phyloP scores from a whole-genome alignment of 1,140 invertebrate genomes.

The Caerostris darwini region DNA sequence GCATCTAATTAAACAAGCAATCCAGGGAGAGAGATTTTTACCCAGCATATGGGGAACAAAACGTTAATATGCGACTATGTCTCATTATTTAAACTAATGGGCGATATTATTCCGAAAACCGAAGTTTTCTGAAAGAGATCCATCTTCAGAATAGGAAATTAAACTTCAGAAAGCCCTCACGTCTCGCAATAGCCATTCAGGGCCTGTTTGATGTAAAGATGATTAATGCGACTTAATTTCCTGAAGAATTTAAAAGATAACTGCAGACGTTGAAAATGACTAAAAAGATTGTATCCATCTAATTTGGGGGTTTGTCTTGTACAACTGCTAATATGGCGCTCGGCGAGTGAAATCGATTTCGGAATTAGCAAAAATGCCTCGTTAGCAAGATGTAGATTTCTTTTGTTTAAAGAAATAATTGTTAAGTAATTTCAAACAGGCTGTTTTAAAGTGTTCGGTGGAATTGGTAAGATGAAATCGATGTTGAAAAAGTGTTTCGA shows the following conservation, averaged over 20 bases:
- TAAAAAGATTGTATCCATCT: conserved; percentile 33
- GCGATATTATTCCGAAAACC: background rate
- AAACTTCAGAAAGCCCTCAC: conserved; percentile 49
- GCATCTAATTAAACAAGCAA: background rate
- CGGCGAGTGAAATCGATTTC: conserved; percentile 38
- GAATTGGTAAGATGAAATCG: no score
- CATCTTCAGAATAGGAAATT: conserved; percentile 49
- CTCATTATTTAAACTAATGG: conserved; percentile 53
- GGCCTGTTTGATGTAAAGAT: conserved; percentile 36
- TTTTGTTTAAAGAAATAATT: background rate
- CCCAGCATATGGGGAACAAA: background rate
- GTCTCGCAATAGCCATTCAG: background rate
- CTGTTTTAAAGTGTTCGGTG: no score
- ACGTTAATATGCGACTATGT: conserved; percentile 10
- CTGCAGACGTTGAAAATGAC: background rate
- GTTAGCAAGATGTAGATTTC: background rate
- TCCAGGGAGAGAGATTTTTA: background rate
- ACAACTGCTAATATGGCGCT: background rate
- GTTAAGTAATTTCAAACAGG: no score
- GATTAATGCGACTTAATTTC: conserved; percentile 63
- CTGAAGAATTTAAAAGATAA: conserved; percentile 47
- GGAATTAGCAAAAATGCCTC: conserved; percentile 15
- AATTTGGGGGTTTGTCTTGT: conserved; percentile 56
- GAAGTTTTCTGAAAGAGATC: conserved; percentile 8
- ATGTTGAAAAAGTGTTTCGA: no score